Evolutionary conservation across 2,113 vertebrate genomes (phyloP), one percentile per base, ranked within the genome.

Genomic region (Labeo rohita): DNA sequence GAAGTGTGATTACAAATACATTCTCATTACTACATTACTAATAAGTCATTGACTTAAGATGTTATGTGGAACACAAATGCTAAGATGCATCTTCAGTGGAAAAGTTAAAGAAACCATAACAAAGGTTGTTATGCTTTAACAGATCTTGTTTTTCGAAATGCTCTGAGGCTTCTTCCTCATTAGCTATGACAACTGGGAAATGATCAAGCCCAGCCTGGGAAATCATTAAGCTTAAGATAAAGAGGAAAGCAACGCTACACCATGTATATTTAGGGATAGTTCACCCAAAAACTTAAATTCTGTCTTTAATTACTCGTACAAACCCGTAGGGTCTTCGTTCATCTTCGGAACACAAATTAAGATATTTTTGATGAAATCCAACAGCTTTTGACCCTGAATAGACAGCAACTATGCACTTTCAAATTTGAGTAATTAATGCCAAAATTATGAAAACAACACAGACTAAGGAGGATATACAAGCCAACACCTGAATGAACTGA

Each of bases 401-500:
- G n/a, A n/a, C n/a, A n/a, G n/a, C n/a, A n/a, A n/a, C n/a, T n/a
- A n/a, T n/a, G n/a, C n/a, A n/a, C n/a, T n/a, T n/a, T n/a, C n/a
- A n/a, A n/a, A n/a, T n/a, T n/a, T n/a, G n/a, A n/a, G n/a, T n/a
- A n/a, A n/a, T n/a, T n/a, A n/a, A n/a, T n/a, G n/a, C n/a, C n/a
- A n/a, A n/a, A n/a, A n/a, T n/a, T n/a, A n/a, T n/a, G n/a, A n/a
- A 50, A 77, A 28, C 47, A 76, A 15, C 49, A 72, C 3, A 1
- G 10, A 45, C 34, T n/a, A 0, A 61, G 6, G 43, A 43, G 39
- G 36, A 34, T 15, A 28, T 13, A 73, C 21, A 56, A 21, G 76
- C 80, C 70, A 80, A 88, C 87, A 85, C 50, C 54, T 74, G 54
- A 47, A 65, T 82, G 4, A 70, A 88, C 82, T 92, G 94, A 86